Evolutionary conservation across 1,140 invertebrate genomes (phyloP), one percentile per base, ranked within the genome.

Genomic region (Sarcophaga bullata): DNA sequence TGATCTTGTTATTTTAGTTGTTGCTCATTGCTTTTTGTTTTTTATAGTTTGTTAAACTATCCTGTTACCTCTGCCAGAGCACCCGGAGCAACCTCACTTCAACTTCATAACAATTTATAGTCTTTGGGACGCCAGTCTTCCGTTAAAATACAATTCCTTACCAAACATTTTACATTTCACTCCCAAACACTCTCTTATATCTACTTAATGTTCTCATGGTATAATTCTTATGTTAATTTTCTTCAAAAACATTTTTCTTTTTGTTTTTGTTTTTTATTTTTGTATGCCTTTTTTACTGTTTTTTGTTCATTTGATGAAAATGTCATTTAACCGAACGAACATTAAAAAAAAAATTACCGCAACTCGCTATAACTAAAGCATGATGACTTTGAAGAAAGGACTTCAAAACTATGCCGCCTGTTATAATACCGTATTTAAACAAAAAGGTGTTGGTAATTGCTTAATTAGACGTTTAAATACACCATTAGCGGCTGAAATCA

Each of bases 111-210:
- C 50, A 37, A 48, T 78, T 78, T 78, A 78, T 78, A 19, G 75
- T 49, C 75, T 50, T 78, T 78, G 25, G 75, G 75, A 78, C 75
- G 75, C 75, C 75, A 78, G 75, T 78, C 75, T 78, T 78, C 75
- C 75, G 75, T 78, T 78, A 78, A n/a, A 37, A 7, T 19, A 11
- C 17, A 13, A 25, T n/a, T 78, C 50, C 50, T 50, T 78, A n/a
- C 11, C 25, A 37, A 37, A 4, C 25, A 37, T 48, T 78, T 78
- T 50, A 50, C 25, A 48, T 48, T 78, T 78, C 8, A 17, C 0
- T 4, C 9, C 17, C n/a, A n/a, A n/a, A 15, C 0, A 46, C 25
- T 3, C 8, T 10, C 8, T 19, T 19, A 17, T 19, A 68, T 19
- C 6, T 19, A 19, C 8, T 68, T 78, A 50, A 78, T 78, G 75